These are phyloP conservation scores for Melinaea marsaeus DNA, from an alignment of 2,888 invertebrate species.

Conservation along the genomic window DNA sequence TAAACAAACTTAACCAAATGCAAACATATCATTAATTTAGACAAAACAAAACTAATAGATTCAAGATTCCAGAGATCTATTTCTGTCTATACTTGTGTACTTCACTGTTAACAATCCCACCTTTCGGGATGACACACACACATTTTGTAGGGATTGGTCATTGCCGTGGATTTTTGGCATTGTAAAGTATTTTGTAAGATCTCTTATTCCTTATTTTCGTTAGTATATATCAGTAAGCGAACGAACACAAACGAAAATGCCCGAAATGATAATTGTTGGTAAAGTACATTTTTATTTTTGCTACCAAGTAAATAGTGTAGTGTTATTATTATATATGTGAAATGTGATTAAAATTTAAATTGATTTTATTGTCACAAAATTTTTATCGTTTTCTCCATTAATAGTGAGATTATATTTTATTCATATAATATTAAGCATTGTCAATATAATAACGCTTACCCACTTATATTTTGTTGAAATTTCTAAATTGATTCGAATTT, in stretches of 20 bases:
- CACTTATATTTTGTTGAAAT: too few species aligned
- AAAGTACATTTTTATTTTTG: constrained; percentile 41
- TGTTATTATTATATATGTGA: background rate
- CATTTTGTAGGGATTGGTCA: constrained; percentile 40
- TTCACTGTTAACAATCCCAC: constrained; percentile 40
- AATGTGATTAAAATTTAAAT: too few species aligned
- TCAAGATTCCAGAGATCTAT: constrained; percentile 31
- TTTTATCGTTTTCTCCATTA: too few species aligned
- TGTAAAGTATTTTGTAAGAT: constrained; percentile 45
- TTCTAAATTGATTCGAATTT: too few species aligned
- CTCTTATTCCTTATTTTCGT: constrained; percentile 48
- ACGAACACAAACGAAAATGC: constrained; percentile 57
- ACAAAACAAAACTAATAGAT: constrained; percentile 1
- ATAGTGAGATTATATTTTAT: too few species aligned
- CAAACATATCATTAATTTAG: background rate
- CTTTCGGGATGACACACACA: constrained; percentile 35
- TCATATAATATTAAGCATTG: too few species aligned
- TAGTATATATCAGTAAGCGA: constrained; percentile 35
- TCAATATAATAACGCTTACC: too few species aligned
- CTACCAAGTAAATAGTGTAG: background rate
- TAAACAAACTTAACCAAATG: constrained; percentile 11
- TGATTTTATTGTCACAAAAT: too few species aligned
- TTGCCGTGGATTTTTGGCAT: constrained; percentile 64
- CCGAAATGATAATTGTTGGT: constrained; percentile 64
- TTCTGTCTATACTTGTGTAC: constrained; percentile 50